These are phyloP conservation scores for Atrina japonica DNA, from an alignment of 2,888 invertebrate genomes.

Conservation along the genomic window DNA sequence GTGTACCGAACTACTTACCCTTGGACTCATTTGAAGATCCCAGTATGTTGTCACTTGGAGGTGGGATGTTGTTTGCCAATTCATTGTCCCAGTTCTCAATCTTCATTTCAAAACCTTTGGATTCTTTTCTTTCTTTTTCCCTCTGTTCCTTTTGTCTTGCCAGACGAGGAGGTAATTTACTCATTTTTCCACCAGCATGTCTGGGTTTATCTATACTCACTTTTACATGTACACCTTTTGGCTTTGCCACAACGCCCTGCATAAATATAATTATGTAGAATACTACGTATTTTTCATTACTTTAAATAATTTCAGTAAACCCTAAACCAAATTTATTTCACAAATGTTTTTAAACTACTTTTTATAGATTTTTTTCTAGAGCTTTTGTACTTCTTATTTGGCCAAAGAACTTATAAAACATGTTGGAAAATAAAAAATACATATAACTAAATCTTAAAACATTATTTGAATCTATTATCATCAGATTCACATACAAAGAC, in stretches of 20 bases:
- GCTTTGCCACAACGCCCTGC: constrained; percentile 70
- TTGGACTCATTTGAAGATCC: constrained; percentile 4
- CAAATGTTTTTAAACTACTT: too few species aligned
- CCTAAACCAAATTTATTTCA: too few species aligned
- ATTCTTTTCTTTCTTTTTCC: constrained; percentile 77
- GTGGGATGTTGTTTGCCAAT: constrained; percentile 78
- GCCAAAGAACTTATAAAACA: too few species aligned
- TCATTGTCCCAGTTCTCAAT: constrained; percentile 81
- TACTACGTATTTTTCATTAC: too few species aligned
- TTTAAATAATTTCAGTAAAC: too few species aligned
- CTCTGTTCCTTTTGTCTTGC: constrained; percentile 87
- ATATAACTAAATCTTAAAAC: too few species aligned
- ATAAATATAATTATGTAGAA: too few species aligned
- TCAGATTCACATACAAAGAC: too few species aligned
- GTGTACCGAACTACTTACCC: constrained; percentile 20
- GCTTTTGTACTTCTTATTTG: too few species aligned
- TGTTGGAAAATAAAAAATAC: too few species aligned
- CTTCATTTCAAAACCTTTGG: constrained; percentile 56
- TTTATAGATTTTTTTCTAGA: too few species aligned
- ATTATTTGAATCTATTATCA: too few species aligned
- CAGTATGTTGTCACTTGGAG: constrained; percentile 20
- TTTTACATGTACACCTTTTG: constrained; percentile 65
- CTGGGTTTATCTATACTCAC: constrained; percentile 58
- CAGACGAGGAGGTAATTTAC: constrained; percentile 88
- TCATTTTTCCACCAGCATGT: constrained; percentile 79